These are phyloP conservation scores for Scelioninae gen. 1 DNA, from an alignment of 2,888 invertebrate genomes.

Conservation along the genomic window DNA sequence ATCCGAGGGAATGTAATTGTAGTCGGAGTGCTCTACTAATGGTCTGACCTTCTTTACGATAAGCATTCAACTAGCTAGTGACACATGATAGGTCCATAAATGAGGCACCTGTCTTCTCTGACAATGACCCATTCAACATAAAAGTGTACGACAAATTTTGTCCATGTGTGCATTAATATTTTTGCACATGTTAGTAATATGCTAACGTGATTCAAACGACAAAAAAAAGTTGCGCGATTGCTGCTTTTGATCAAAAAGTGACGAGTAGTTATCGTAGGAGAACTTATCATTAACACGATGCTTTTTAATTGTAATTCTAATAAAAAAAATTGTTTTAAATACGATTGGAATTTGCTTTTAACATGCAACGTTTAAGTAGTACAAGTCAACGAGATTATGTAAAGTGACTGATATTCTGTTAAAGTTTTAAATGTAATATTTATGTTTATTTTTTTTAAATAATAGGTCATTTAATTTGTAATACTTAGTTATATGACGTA, in stretches of 20 bases:
- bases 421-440: not conserved
- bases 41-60: conserved; percentile 42
- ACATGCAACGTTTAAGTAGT: conserved; percentile 7
- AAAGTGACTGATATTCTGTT: not conserved
- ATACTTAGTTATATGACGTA: not conserved
- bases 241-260: not conserved
- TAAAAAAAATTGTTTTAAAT: not conserved
- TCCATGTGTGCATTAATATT: not conserved
- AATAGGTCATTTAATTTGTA: not conserved
- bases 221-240: not conserved
- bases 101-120: conserved; percentile 6
- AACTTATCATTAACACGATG: not conserved
- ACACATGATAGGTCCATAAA: conserved; percentile 27
- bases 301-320: not conserved
- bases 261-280: not conserved
- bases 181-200: not conserved
- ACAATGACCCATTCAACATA: conserved; percentile 6
- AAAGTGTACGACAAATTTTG: not conserved
- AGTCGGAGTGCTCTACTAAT: conserved; percentile 20
- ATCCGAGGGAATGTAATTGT: conserved; percentile 24
- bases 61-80: conserved; percentile 32
- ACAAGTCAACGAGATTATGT: not conserved
- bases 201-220: conserved; percentile 1
- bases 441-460: not conserved
- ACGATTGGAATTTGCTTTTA: not conserved